Evolutionary conservation across 2,888 invertebrate genomes (phyloP).

Genomic region (Globia sparganii): DNA sequence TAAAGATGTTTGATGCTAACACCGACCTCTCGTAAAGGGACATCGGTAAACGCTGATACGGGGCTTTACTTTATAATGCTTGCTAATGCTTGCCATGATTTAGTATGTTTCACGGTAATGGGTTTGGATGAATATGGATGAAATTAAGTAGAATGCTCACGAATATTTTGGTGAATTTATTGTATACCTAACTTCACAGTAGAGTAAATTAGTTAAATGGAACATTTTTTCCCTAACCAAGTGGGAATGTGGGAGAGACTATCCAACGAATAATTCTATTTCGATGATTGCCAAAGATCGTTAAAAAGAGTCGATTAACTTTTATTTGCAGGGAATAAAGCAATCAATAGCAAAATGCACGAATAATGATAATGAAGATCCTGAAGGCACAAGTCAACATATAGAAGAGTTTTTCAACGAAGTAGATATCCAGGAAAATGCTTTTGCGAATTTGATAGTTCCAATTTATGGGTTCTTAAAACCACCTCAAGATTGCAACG

Average conservation of each 20-base stretch:
- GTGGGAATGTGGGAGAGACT: not conserved
- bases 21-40: constrained; percentile 68
- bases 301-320: not conserved
- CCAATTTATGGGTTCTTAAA: not conserved
- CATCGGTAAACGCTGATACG: constrained; percentile 65
- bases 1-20: constrained; percentile 75
- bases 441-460: not conserved
- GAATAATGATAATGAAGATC: not conserved
- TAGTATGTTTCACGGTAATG: constrained; percentile 49
- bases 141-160: constrained; percentile 30
- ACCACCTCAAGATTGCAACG: not conserved
- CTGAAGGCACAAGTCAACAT: not conserved
- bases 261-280: not conserved
- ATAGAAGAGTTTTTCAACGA: not conserved
- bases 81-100: constrained; percentile 57
- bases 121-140: constrained; percentile 48
- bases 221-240: not conserved
- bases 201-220: not conserved
- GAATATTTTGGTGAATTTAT: constrained; percentile 15
- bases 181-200: not conserved
- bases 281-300: not conserved
- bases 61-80: constrained; percentile 60
- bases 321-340: not conserved
- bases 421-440: not conserved
- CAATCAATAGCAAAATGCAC: not conserved